A percentile compares a stretch with the other conserved stretches of the same genome.
These are phyloP conservation scores for Grus americana DNA, from an alignment of 2,113 vertebrate genomes.

Conservation along the genomic window DNA sequence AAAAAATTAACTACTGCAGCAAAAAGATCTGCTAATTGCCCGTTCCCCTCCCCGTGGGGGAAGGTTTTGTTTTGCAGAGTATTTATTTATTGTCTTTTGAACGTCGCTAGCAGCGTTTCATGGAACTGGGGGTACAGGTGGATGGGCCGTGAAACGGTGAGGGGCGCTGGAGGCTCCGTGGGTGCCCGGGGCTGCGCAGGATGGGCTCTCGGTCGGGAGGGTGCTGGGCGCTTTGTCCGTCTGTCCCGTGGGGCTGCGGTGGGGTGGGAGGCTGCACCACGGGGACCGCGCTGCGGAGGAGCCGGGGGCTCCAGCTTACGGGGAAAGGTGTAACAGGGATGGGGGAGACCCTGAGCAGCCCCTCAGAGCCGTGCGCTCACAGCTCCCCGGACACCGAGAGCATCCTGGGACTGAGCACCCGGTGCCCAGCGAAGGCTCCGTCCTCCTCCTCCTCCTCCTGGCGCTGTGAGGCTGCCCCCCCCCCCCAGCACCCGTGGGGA, in stretches of 20 bases:
- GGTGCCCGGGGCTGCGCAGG: not conserved
- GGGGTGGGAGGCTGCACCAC: rapidly evolving
- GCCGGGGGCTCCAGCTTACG: rapidly evolving
- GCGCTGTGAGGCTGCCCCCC: not conserved
- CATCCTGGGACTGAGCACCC: not conserved
- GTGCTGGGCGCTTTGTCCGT: rapidly evolving
- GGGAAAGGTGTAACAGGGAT: not conserved
- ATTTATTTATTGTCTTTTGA: not conserved
- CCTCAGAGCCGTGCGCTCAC: rapidly evolving
- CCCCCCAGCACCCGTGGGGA: rapidly evolving
- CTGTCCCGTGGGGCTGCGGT: not conserved
- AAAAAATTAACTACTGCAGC: conserved; percentile 49
- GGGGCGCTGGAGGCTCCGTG: not conserved
- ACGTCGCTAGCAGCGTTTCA: rapidly evolving
- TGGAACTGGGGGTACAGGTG: not conserved
- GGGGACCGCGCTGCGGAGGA: rapidly evolving
- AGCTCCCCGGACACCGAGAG: rapidly evolving
- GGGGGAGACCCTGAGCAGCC: not conserved
- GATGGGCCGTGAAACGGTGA: rapidly evolving
- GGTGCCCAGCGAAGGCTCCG: not conserved
- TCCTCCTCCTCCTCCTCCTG: not conserved
- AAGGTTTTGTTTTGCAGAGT: not conserved
- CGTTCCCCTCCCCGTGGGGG: not conserved
- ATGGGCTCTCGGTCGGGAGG: rapidly evolving
- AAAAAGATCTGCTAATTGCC: conserved; percentile 44